phyloP scores from a whole-genome alignment of 2,888 invertebrate species.

The Rosalia funebris region DNA sequence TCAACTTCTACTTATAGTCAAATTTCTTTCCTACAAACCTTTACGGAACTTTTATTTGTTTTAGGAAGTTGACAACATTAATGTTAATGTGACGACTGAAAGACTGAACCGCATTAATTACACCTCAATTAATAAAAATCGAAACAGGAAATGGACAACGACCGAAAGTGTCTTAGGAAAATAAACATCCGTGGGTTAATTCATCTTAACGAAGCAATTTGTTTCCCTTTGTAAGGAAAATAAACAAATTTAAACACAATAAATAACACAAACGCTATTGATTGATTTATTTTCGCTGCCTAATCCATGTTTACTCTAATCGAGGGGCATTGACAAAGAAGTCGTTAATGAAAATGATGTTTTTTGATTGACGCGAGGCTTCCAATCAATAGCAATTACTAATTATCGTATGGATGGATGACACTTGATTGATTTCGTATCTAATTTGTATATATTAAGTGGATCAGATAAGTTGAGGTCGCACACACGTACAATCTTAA shows the following conservation, averaged over 20 bases:
- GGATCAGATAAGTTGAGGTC: background rate
- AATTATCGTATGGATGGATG: background rate
- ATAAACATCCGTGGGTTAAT: background rate
- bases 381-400: background rate
- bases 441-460: background rate
- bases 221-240: background rate
- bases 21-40: too few relatives aligned
- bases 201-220: background rate
- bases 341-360: background rate
- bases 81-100: background rate
- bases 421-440: background rate
- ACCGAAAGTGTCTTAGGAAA: background rate
- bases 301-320: background rate
- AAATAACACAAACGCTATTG: background rate
- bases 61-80: too few relatives aligned
- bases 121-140: background rate
- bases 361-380: constrained; percentile 1
- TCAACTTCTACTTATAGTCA: too few relatives aligned
- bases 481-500: too few relatives aligned
- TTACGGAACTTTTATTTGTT: too few relatives aligned
- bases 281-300: background rate
- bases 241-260: background rate
- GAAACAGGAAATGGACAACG: background rate
- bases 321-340: background rate
- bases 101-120: background rate